Conservation (phyloP, 1,140 invertebrate species). For the Drosophila baimaii region DNA sequence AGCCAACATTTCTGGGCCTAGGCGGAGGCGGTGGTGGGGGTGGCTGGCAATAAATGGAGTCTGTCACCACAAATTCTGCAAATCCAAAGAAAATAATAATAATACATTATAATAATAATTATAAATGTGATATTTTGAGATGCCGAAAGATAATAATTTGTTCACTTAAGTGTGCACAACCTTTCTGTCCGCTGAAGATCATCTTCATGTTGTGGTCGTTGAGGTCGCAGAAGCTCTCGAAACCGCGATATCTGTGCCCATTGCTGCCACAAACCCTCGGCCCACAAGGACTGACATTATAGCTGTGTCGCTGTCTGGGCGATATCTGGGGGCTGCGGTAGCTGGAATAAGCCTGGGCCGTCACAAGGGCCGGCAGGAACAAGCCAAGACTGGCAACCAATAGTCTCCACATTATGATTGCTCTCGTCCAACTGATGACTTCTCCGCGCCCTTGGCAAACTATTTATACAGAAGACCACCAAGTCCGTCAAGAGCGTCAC, state of each 20-base stretch:
- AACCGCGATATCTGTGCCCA: slow-evolving; percentile 45
- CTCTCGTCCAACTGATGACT: slow-evolving; percentile 29
- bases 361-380: slow-evolving; percentile 7
- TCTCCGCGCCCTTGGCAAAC: slow-evolving; percentile 16
- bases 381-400: slow-evolving; percentile 7
- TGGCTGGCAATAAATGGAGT: slow-evolving; percentile 3
- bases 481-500: neutral
- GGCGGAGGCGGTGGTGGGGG: neutral
- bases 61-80: slow-evolving; percentile 9
- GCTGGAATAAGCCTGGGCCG: neutral
- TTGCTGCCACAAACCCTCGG: slow-evolving; percentile 41
- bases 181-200: slow-evolving; percentile 31
- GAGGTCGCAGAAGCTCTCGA: slow-evolving; percentile 45
- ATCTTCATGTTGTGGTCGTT: slow-evolving; percentile 43
- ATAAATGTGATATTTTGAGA: neutral
- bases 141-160: no score
- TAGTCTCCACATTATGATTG: slow-evolving; percentile 31
- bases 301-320: neutral
- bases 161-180: slow-evolving; percentile 4
- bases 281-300: slow-evolving; percentile 21
- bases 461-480: slow-evolving; percentile 37
- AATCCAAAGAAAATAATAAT: neutral
- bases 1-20: slow-evolving; percentile 1
- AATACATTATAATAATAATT: neutral
- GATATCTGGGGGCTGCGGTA: neutral